Base-by-base conservation (phyloP, 2,113 vertebrate genomes). In the Morphnarchus princeps region DNA sequence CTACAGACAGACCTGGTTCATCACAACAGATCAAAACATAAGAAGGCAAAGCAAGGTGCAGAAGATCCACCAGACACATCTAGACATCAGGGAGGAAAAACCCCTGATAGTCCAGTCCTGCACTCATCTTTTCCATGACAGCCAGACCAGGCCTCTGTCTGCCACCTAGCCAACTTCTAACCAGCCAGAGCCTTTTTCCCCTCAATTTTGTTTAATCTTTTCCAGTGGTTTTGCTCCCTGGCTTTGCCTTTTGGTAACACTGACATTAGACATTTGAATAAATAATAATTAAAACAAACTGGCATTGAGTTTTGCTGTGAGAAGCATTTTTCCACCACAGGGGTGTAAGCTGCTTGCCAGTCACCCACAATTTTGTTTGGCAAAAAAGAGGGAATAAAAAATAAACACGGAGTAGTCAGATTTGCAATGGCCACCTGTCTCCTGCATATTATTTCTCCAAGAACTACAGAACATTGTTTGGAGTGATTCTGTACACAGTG, bases 241-340 rank as follows among this genome's bases (percentile, higher is more conserved):
- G n/a, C 28, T 67, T 83, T 92, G 58, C 70, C 14, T 67, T 82
- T 76, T 93, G 76, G 32, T 82, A 91, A 92, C 42, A 50, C n/a
- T 71, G 72, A 71, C 47, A 86, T 86, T 94, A 95, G 67, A 84
- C 61, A 89, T 86, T 89, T 85, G 88, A 62, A 91, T 94, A 91
- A 97, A 94, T 94, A 95, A 90, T 63, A 93, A 93, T 93, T 96
- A 71, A 54, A 87, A 95, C 29, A 81, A 29, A 52, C 22, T 83
- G 45, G 67, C 71, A 78, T 57, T 54, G 85, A 89, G 43, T 86
- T 88, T 88, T 93, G 84, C 58, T 77, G 55, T 81, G 29, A 84
- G 62, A 90, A 90, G 82, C 59, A 25, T n/a, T 90, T 94, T 96
- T 82, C 80, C 62, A 84, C 79, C 72, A 52, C 62, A 71, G 42